Base-by-base conservation (phyloP, 2,888 invertebrate species). In the Camponotus fellah region DNA sequence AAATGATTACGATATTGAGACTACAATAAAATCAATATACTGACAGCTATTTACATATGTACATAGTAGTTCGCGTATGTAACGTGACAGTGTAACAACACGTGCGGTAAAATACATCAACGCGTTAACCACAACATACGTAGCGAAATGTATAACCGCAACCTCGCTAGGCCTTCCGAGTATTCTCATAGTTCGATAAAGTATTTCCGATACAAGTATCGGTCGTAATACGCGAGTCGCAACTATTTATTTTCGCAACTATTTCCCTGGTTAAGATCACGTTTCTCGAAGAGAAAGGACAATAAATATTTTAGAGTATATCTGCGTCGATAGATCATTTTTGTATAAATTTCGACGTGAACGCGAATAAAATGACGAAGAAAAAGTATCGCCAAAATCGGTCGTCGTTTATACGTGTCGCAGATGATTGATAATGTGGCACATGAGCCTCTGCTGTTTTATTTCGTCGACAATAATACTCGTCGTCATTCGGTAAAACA, bases 401-500 rank as follows among this genome's bases (percentile, higher is more conserved):
- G n/a, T 43, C 56, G 53, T 62, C 14, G 32, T 58, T 21, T 49
- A 62, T 14, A 26, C 53, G 71, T 17, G 82, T 14, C 43, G 83
- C 83, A 0, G 87, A 85, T 26, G 88, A 86, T 53, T 53, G 53
- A 62, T 46, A 49, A 62, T 72, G 34, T 3, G 9, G 49, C 1
- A 46, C 56, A 9, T 46, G 5, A 2, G 74, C 21, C 0, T 81
- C 62, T 6, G 26, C n/a, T 37, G 34, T 72, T 10, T 75, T 80
- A 21, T 32, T 37, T 34, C 34, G 65, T 0, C 65, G 76, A 53
- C 91, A 92, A 83, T 88, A 83, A 83, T 92, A 92, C 58, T 93
- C 93, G 8, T 89, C 91, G 79, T 94, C 91, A 60, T 76, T 87
- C 0, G 95, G 93, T 65, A 92, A 90, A 72, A 94, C 90, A 62